Base-by-base conservation (phyloP, 2,797 vertebrate species). In the Zenarchopterus dispar region DNA sequence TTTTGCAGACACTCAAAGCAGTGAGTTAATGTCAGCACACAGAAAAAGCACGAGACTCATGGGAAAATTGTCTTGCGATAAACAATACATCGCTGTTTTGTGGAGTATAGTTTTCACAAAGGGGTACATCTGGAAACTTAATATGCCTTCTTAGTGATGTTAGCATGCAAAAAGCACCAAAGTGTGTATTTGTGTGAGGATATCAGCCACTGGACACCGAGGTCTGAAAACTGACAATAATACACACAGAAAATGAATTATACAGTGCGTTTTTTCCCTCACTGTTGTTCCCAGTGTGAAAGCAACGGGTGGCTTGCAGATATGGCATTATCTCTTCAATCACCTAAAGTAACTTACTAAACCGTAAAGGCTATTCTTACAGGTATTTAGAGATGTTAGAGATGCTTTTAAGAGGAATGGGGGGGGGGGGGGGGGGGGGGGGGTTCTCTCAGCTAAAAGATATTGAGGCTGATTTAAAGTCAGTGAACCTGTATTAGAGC, bases 371-470 rank as follows among this genome's bases (percentile, higher is more conserved):
- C 73, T 67, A 59, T 59, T 60, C 72, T 75, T 73, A 81, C 61
- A 75, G 75, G 44, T 70, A 61, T 84, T 82, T 70, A 60, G 50
- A 73, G 67, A 79, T 75, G 11, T 36, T 36, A 36, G 33, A 36
- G 33, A 13, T 41, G 73, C 57, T 65, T 70, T 67, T 60, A 21
- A 66, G 58, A 70, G 61, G 8, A 19, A 22, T 6, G 48, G 23
- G 24, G 56, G 41, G 69, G 82, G 77, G 8, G 48, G 23, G 24
- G 56, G 41, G 69, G 82, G 8, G 48, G 23, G 24, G 56, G 41
- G 69, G 82, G 77, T 82, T 88, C 73, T 62, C 46, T 74, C 74
- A 70, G 56, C 82, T 81, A 85, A 62, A 67, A 73, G 69, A 82
- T 84, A 67, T 84, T 86, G 75, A 74, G 55, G 61, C 77, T 83